phyloP scores from a whole-genome alignment of 2,888 invertebrate species.

The Cecidostiba fungosa region DNA sequence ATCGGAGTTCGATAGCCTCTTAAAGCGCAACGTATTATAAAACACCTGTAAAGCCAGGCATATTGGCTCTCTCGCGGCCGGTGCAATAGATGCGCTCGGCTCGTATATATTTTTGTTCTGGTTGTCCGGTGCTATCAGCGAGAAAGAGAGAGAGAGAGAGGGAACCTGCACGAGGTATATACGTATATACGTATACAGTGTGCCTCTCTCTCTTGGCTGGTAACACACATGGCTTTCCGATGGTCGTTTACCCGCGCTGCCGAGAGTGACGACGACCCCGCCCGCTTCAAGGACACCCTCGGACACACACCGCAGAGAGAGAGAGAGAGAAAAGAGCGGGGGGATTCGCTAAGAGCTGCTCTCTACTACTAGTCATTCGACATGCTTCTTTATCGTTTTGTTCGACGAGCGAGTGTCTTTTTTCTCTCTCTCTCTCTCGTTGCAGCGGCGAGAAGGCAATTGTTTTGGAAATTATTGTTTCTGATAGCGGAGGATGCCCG shows the following conservation, averaged over 20 bases:
- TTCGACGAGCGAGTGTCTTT: background rate
- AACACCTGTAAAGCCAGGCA: slow-evolving; percentile 59
- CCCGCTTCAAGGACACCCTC: slow-evolving; percentile 78
- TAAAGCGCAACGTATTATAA: slow-evolving; percentile 59
- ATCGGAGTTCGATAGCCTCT: slow-evolving; percentile 54
- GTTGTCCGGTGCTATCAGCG: slow-evolving; percentile 51
- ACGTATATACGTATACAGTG: slow-evolving; percentile 4
- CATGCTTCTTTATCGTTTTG: slow-evolving; percentile 33
- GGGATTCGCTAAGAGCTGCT: slow-evolving; percentile 21
- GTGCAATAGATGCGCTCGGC: slow-evolving; percentile 22
- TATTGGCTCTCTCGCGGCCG: background rate
- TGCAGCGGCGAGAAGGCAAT: background rate
- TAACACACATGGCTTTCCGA: slow-evolving; percentile 73
- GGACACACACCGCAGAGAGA: slow-evolving; percentile 40
- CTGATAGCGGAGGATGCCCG: background rate
- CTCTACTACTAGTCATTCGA: slow-evolving; percentile 30
- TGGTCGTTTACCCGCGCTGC: slow-evolving; percentile 79
- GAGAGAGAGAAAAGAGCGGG: background rate
- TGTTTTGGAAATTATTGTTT: background rate
- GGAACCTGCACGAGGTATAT: slow-evolving; percentile 60
- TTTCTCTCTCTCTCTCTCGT: background rate
- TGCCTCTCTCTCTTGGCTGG: slow-evolving; percentile 63
- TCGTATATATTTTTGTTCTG: slow-evolving; percentile 52
- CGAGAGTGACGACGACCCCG: slow-evolving; percentile 78
- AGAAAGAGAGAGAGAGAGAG: slow-evolving; percentile 20